Evolutionary conservation across 2,888 invertebrate species (phyloP).

Genomic region (Drosophila neotestacea): DNA sequence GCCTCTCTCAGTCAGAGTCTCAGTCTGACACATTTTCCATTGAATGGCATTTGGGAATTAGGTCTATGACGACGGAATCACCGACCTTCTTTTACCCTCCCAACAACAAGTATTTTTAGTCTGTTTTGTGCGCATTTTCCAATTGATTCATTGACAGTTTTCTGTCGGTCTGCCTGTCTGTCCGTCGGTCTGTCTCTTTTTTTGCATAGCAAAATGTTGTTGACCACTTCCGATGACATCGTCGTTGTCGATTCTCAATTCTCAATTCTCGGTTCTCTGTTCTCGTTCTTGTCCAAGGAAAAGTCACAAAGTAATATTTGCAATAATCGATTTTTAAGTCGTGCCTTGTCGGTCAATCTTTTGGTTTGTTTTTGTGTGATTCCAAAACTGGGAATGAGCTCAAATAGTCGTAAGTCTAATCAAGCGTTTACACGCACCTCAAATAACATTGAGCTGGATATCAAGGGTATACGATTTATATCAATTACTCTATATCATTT

Average conservation of each 20-base stretch:
- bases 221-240: slow-evolving; percentile 45
- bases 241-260: slow-evolving; percentile 17
- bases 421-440: not conserved
- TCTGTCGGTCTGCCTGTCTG: not conserved
- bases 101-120: slow-evolving; percentile 38
- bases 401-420: not conserved
- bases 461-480: slow-evolving; percentile 6
- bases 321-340: slow-evolving; percentile 56
- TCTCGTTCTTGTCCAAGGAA: slow-evolving; percentile 37
- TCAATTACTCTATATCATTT: not conserved
- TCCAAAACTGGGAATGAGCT: slow-evolving; percentile 3
- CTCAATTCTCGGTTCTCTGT: slow-evolving; percentile 20
- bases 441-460: slow-evolving; percentile 4
- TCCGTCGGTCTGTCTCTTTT: not conserved
- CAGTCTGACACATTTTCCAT: slow-evolving; percentile 60
- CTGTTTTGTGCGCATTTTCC: slow-evolving; percentile 28
- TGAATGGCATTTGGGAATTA: slow-evolving; percentile 55
- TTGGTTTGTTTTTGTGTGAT: slow-evolving; percentile 1
- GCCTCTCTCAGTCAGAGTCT: slow-evolving; percentile 7
- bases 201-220: slow-evolving; percentile 21
- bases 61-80: slow-evolving; percentile 64
- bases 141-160: slow-evolving; percentile 64
- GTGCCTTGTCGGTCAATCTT: slow-evolving; percentile 19
- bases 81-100: no score
- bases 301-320: slow-evolving; percentile 54